Percentiles rank a stretch among this genome's conserved stretches.
phyloP scores from a whole-genome alignment of 2,797 vertebrate species.

The Lacerta agilis region DNA sequence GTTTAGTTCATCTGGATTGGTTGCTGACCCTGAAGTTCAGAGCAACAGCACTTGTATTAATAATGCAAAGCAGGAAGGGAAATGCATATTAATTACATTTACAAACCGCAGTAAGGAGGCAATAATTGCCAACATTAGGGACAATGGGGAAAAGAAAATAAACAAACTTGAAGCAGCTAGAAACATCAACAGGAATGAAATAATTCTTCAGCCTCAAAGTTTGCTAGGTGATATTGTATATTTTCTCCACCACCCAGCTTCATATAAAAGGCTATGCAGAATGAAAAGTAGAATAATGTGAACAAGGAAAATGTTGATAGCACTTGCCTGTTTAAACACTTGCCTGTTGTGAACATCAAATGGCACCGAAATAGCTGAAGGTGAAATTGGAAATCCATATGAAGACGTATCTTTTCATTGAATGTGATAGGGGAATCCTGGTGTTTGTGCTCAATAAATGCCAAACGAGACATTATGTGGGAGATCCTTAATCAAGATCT shows the following conservation, averaged over 20 bases:
- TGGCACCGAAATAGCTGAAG: neutral
- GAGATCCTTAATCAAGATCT: neutral
- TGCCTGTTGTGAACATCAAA: neutral
- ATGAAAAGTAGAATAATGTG: neutral
- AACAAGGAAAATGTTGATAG: slow-evolving; percentile 8
- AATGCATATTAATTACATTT: neutral
- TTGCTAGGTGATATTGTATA: neutral
- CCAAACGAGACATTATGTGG: neutral
- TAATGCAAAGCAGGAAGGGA: slow-evolving; percentile 11
- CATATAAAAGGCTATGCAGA: neutral
- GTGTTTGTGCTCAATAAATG: neutral
- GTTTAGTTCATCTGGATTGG: neutral
- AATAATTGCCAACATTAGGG: slow-evolving; percentile 5
- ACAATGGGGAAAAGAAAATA: neutral
- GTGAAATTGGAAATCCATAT: neutral
- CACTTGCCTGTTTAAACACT: neutral
- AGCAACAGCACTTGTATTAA: neutral
- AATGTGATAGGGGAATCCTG: neutral
- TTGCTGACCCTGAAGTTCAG: slow-evolving; percentile 12
- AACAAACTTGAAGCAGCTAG: slow-evolving; percentile 8
- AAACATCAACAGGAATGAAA: neutral
- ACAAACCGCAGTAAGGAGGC: neutral
- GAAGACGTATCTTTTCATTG: neutral
- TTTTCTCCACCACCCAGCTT: neutral
- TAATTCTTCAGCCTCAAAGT: slow-evolving; percentile 1